Base-by-base conservation (phyloP, 2,113 vertebrate species). In the Triplophysa dalaica region DNA sequence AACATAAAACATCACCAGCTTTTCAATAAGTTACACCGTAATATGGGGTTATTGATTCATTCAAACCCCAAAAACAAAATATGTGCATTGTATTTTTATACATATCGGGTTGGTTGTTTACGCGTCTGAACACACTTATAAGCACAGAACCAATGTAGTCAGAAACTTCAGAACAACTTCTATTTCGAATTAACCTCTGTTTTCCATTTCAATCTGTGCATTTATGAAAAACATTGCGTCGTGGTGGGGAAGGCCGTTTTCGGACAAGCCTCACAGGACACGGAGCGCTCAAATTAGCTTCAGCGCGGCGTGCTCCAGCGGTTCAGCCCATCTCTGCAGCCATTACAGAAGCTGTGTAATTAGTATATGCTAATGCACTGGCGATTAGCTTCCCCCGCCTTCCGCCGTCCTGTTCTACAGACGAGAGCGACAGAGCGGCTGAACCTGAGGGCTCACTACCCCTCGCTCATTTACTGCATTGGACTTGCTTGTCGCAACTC, bases 331-430 rank as follows among this genome's bases (percentile, higher is more conserved):
- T 54, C 56, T 73, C 68, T 45, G 75, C 70, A 75, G 75, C 78
- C 61, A 45, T 75, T 11, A 78, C 69, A 72, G 58, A 56, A 79
- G 9, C 75, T 62, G 69, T 84, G 52, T 82, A 56, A 75, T 84
- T 81, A 64, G 45, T 77, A 72, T 70, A 79, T 79, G 54, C 77
- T 80, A 78, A 85, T 81, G 76, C 66, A 72, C 81, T 65, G 11
- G 24, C 54, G 70, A 78, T 85, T 85, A 83, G 76, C 54, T 58
- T 58, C 81, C 81, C 21, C 73, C 79, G 45, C 76, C 81, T 87
- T 33, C 72, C 79, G 41, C 43, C 62, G 48, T 65, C 38, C 33
- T 80, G 78, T 77, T 63, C 76, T 83, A 50, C 52, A 78, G 68
- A 79, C 5, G 45, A 79, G 50, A 61, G 38, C 10, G 60, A 48